Conservation (phyloP, 2,113 vertebrate species). For the Acrocephalus arundinaceus region DNA sequence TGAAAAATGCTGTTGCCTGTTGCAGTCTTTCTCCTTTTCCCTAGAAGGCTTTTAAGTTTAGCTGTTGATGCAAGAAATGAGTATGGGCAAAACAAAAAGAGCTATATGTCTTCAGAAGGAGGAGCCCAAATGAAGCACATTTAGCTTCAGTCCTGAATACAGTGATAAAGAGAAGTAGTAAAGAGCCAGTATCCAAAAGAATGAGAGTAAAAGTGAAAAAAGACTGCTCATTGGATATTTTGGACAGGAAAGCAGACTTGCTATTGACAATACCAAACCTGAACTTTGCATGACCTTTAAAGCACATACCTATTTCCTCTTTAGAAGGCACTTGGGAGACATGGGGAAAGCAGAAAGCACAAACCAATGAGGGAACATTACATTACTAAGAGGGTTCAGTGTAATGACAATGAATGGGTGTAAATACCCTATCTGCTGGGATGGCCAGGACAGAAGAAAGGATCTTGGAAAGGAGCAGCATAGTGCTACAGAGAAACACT, state of each 20-base stretch:
- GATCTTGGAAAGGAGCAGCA: not conserved
- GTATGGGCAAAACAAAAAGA: not conserved
- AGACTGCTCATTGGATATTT: not conserved
- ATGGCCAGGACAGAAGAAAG: not conserved
- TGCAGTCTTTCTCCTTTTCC: not conserved
- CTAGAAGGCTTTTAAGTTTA: constrained; percentile 1
- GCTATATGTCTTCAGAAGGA: not conserved
- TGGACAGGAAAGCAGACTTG: not conserved
- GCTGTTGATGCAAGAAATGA: not conserved
- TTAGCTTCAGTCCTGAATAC: not conserved
- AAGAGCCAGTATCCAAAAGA: not conserved
- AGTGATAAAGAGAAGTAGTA: not conserved
- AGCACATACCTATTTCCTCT: not conserved
- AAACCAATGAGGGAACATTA: not conserved
- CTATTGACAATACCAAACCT: not conserved
- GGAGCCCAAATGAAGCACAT: not conserved
- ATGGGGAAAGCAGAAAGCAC: not conserved
- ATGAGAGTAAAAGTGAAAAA: not conserved
- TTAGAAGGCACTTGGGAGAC: not conserved
- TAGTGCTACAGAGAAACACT: not conserved
- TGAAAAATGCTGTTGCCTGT: constrained; percentile 2
- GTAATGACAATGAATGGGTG: not conserved
- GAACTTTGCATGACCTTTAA: constrained; percentile 21
- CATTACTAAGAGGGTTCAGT: not conserved
- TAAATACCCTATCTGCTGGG: not conserved